Conservation (phyloP, 2,888 invertebrate genomes). For the Spilarctia lutea region DNA sequence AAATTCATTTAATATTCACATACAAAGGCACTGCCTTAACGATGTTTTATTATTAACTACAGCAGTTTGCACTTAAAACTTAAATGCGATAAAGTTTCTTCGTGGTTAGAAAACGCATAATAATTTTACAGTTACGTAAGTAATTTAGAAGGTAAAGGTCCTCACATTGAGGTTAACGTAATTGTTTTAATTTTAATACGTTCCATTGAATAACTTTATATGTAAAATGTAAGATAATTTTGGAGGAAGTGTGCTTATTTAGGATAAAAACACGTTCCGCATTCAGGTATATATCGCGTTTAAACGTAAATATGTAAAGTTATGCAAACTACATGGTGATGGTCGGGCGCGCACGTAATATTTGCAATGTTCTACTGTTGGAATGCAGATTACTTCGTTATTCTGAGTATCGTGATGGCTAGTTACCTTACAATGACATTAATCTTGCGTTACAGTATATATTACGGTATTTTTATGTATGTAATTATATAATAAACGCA, state of each 20-base stretch:
- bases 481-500: background rate
- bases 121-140: slow-evolving; percentile 34
- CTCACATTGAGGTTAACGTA: slow-evolving; percentile 23
- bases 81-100: slow-evolving; percentile 38
- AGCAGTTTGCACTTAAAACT: slow-evolving; percentile 50
- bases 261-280: slow-evolving; percentile 29
- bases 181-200: slow-evolving; percentile 21
- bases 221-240: slow-evolving; percentile 4
- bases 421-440: slow-evolving; percentile 44
- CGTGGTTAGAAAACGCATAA: slow-evolving; percentile 35
- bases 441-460: slow-evolving; percentile 20
- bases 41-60: slow-evolving; percentile 51
- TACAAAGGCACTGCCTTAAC: slow-evolving; percentile 38
- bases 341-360: slow-evolving; percentile 65
- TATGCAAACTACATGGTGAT: slow-evolving; percentile 74
- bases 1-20: slow-evolving; percentile 51
- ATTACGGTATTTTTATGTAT: background rate
- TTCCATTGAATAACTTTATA: slow-evolving; percentile 18
- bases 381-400: slow-evolving; percentile 74
- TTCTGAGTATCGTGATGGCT: slow-evolving; percentile 52
- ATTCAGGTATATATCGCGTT: slow-evolving; percentile 57
- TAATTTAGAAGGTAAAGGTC: slow-evolving; percentile 26
- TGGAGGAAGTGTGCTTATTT: slow-evolving; percentile 21
- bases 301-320: slow-evolving; percentile 76
- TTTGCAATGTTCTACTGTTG: slow-evolving; percentile 61